Percentiles rank a stretch among this genome's conserved stretches.
Evolutionary conservation across 2,113 vertebrate species (phyloP).

Genomic region (Microcebus murinus): DNA sequence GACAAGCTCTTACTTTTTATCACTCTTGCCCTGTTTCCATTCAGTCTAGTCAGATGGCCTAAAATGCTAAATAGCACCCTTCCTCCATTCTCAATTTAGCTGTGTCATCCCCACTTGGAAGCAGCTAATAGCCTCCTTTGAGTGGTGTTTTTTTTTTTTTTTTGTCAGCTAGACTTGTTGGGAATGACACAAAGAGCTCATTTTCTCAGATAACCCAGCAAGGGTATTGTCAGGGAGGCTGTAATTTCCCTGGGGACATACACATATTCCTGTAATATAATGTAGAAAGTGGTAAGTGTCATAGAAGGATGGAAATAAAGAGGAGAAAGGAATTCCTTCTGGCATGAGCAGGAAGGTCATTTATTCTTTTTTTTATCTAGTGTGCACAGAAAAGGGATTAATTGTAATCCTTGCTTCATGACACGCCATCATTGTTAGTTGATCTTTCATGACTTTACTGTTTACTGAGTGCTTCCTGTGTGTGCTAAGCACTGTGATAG

Average conservation of each 20-base stretch:
- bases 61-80: not conserved
- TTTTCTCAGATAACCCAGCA: not conserved
- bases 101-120: not conserved
- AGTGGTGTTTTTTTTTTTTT: not conserved
- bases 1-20: not conserved
- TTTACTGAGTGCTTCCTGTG: not conserved
- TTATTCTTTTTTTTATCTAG: not conserved
- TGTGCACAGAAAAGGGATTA: not conserved
- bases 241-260: not conserved
- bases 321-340: conserved; percentile 14
- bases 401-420: not conserved
- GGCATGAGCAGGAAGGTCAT: not conserved
- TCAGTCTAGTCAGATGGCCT: not conserved
- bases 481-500: not conserved
- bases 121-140: not conserved
- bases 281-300: not conserved
- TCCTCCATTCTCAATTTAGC: not conserved
- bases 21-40: not conserved
- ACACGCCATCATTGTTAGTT: not conserved
- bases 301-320: not conserved
- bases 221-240: not conserved
- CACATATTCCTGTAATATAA: not conserved
- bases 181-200: not conserved
- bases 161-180: not conserved
- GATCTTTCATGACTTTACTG: not conserved